Evolutionary conservation across 2,888 invertebrate species (phyloP).

Genomic region (Calameuta filiformis): DNA sequence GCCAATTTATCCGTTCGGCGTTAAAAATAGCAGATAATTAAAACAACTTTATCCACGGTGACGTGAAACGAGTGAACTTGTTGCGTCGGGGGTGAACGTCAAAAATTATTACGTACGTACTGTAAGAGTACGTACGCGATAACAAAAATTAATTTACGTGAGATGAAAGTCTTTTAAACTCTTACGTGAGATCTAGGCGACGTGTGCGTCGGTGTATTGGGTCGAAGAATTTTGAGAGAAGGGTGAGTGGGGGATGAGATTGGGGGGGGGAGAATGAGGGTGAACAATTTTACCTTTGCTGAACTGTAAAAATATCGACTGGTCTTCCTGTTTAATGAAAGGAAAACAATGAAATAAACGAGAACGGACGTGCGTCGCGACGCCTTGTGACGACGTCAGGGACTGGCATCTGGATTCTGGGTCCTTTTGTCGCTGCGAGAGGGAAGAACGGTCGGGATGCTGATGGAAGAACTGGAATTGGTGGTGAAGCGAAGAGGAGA

Average conservation of each 20-base stretch:
- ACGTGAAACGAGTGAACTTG: neutral
- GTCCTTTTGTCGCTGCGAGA: no score
- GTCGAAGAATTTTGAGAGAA: no score
- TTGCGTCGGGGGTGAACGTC: no score
- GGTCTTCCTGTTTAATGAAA: conserved; percentile 2
- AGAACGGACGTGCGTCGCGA: neutral
- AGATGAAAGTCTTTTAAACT: no score
- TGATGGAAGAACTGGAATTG: neutral
- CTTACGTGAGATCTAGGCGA: no score
- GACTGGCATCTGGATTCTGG: no score
- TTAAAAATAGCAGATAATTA: conserved; percentile 6
- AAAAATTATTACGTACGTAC: no score
- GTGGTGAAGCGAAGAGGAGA: neutral
- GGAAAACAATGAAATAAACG: conserved; percentile 10
- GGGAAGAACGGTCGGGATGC: neutral
- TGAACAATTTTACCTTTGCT: neutral
- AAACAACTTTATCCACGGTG: neutral
- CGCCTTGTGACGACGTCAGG: neutral
- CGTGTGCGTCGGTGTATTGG: no score
- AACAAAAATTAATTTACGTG: no score
- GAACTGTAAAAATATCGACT: conserved; percentile 6
- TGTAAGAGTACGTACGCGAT: no score
- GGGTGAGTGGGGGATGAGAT: no score
- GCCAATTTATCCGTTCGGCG: conserved; percentile 1
- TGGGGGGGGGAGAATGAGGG: no score